Evolutionary conservation across 1,140 invertebrate genomes (phyloP).

Genomic region (Globodera ellingtonae): DNA sequence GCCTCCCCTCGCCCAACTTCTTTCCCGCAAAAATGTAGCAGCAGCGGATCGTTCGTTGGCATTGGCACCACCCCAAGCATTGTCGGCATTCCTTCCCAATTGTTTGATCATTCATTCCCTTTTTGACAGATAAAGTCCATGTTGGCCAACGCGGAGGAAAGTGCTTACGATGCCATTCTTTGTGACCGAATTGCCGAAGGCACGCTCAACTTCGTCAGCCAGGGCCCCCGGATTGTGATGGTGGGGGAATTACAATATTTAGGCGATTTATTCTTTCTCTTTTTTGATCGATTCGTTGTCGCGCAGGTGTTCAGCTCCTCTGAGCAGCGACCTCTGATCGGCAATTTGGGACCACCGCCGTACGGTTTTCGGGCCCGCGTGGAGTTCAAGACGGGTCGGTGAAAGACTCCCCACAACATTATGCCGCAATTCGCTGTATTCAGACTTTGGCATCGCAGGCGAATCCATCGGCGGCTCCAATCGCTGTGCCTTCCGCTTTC

Average conservation of each 20-base stretch:
- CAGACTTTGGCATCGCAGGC: constrained; percentile 63
- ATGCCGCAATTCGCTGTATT: neutral
- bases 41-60: constrained; percentile 51
- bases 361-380: constrained; percentile 55
- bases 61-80: constrained; percentile 48
- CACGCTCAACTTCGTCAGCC: constrained; percentile 39
- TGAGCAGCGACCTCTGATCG: neutral
- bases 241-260: constrained; percentile 42
- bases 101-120: neutral
- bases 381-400: constrained; percentile 60
- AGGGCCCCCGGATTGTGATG: constrained; percentile 61
- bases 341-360: neutral
- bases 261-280: too few relatives aligned
- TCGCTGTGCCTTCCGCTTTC: constrained; percentile 59
- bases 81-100: neutral
- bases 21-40: neutral
- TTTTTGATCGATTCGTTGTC: too few relatives aligned
- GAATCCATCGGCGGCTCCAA: constrained; percentile 59
- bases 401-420: neutral
- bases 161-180: constrained; percentile 56
- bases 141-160: constrained; percentile 58
- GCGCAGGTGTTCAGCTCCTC: neutral
- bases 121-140: constrained; percentile 51
- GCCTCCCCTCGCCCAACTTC: neutral
- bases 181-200: constrained; percentile 47